Evolutionary conservation across 1,140 invertebrate species (phyloP).

Genomic region (Lanistes nyassanus): DNA sequence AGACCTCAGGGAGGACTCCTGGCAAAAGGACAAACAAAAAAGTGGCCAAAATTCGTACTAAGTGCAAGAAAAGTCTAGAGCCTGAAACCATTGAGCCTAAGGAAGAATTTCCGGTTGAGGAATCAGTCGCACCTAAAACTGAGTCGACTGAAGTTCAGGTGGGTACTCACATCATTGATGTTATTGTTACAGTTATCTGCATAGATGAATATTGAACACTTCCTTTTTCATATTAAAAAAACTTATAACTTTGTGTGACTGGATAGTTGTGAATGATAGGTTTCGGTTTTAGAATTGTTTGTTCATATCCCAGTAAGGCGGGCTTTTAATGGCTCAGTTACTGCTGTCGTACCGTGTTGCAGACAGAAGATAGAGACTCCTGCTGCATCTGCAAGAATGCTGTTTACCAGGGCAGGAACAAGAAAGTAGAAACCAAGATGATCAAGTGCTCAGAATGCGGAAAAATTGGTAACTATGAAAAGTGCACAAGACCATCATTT

Average conservation of each 20-base stretch:
- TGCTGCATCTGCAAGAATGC: slow-evolving; percentile 47
- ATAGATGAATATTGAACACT: no score
- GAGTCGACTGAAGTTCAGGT: slow-evolving; percentile 12
- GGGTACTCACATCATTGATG: no score
- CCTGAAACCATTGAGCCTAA: no score
- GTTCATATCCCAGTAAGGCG: no score
- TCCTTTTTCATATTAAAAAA: no score
- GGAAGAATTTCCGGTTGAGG: neutral
- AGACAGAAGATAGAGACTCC: slow-evolving; percentile 14
- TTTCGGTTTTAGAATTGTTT: no score
- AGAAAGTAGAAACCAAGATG: slow-evolving; percentile 29
- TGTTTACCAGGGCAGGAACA: slow-evolving; percentile 29
- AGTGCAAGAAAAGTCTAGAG: no score
- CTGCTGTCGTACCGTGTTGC: no score
- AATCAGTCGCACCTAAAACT: neutral
- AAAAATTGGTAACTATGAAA: slow-evolving; percentile 30
- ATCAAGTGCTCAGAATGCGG: slow-evolving; percentile 43
- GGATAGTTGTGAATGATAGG: no score
- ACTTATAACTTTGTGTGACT: no score
- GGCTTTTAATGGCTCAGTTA: no score
- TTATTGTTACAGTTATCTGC: no score
- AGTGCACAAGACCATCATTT: neutral
- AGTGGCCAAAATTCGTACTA: neutral
- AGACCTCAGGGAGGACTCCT: slow-evolving; percentile 7
- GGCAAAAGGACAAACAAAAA: slow-evolving; percentile 18